A percentile compares a stretch with the other conserved stretches of the same genome.
These are phyloP conservation scores for Pluvialis apricaria DNA, from an alignment of 2,113 vertebrate genomes.

Conservation along the genomic window DNA sequence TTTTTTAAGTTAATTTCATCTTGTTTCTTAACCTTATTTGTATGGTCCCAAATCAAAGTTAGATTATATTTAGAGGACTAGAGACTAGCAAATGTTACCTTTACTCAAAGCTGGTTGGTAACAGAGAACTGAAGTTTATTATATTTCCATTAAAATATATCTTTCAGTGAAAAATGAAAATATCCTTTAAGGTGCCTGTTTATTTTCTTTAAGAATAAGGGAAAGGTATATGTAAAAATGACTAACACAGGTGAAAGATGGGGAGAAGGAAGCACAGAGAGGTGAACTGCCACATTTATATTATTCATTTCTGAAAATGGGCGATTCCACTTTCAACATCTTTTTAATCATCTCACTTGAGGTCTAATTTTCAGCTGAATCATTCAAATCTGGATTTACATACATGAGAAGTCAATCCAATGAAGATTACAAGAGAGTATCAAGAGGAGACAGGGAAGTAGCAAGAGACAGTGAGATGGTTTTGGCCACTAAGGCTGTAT, in stretches of 20 bases:
- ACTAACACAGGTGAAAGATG: fast-evolving
- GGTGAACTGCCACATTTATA: neutral
- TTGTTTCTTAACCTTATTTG: neutral
- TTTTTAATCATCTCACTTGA: neutral
- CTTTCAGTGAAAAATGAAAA: neutral
- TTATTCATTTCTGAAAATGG: neutral
- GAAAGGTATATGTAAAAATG: neutral
- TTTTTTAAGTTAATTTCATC: neutral
- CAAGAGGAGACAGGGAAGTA: neutral
- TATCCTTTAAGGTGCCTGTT: neutral
- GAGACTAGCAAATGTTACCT: neutral
- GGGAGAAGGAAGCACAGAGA: neutral
- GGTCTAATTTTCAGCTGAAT: neutral
- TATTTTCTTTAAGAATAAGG: neutral
- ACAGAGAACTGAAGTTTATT: neutral
- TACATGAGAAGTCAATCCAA: neutral
- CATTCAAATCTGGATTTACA: neutral
- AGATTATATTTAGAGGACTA: neutral
- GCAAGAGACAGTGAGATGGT: neutral
- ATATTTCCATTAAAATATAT: neutral
- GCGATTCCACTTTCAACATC: neutral
- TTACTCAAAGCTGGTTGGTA: neutral
- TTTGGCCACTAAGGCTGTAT: neutral
- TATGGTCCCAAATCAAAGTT: neutral
- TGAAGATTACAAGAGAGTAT: neutral